Evolutionary conservation across 2,113 vertebrate species (phyloP).

Genomic region (Hydrochoerus hydrochaeris): DNA sequence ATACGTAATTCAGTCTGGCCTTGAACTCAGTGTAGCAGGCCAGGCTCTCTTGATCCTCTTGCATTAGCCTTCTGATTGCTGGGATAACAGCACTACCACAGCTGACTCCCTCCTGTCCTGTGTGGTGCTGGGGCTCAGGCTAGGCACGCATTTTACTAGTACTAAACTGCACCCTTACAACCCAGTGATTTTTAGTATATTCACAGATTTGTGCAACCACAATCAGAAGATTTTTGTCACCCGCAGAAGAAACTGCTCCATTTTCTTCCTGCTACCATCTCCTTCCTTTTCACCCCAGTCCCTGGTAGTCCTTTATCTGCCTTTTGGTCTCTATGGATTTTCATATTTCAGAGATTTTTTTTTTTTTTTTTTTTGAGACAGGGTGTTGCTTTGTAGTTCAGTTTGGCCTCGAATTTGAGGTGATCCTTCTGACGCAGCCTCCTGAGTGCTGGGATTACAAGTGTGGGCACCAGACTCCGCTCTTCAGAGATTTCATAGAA

Average conservation of each 20-base stretch:
- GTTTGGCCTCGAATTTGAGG: not conserved
- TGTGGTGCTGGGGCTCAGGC: not conserved
- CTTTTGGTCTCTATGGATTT: not conserved
- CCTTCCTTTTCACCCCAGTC: not conserved
- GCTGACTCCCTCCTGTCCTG: not conserved
- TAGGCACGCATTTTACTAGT: not conserved
- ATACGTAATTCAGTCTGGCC: not conserved
- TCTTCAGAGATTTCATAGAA: not conserved
- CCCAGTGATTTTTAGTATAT: not conserved
- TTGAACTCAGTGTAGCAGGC: not conserved
- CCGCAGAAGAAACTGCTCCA: not conserved
- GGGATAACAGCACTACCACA: not conserved
- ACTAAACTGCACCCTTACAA: not conserved
- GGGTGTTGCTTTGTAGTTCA: not conserved
- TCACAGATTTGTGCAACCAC: not conserved
- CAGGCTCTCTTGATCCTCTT: not conserved
- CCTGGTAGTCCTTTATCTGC: not conserved
- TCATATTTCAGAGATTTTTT: not conserved
- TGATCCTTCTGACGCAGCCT: not conserved
- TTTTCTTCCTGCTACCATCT: not conserved
- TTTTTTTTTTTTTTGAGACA: not conserved
- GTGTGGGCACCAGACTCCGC: not conserved
- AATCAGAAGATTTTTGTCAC: not conserved
- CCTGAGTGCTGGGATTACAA: not conserved
- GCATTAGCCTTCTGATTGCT: not conserved